phyloP scores from a whole-genome alignment of 1,140 invertebrate species.

The Bombus picipes region DNA sequence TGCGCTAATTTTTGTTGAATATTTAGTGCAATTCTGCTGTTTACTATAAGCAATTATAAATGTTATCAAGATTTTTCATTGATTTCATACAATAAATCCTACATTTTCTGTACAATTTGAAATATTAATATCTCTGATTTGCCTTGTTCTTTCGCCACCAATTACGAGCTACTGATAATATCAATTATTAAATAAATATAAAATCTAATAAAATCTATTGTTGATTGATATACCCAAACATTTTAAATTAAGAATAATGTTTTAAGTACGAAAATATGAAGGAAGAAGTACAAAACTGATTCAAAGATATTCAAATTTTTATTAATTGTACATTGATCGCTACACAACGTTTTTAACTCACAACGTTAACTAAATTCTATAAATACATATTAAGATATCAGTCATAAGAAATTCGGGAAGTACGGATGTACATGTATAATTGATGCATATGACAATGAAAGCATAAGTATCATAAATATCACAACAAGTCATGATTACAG shows the following conservation, averaged over 20 bases:
- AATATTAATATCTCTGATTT: conserved; percentile 72
- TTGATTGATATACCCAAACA: conserved; percentile 54
- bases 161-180: conserved; percentile 76
- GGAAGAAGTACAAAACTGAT: conserved; percentile 15
- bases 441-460: conserved; percentile 52
- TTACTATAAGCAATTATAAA: conserved; percentile 22
- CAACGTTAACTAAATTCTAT: conserved; percentile 65
- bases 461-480: conserved; percentile 77
- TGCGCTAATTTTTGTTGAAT: conserved; percentile 24
- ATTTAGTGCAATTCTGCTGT: conserved; percentile 26
- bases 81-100: conserved; percentile 34
- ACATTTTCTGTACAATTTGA: conserved; percentile 40
- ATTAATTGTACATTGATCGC: conserved; percentile 59
- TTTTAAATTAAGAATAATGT: conserved; percentile 5
- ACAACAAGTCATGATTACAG: conserved; percentile 75
- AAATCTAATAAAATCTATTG: conserved; percentile 69
- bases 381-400: conserved; percentile 69
- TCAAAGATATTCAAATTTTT: conserved; percentile 57
- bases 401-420: conserved; percentile 65
- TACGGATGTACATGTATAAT: conserved; percentile 48
- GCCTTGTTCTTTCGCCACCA: conserved; percentile 73
- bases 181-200: conserved; percentile 76
- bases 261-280: neutral
- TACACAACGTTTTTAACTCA: conserved; percentile 57
- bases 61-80: conserved; percentile 30